Base-by-base conservation (phyloP, 1,140 invertebrate genomes). In the Sesamia nonagrioides region DNA sequence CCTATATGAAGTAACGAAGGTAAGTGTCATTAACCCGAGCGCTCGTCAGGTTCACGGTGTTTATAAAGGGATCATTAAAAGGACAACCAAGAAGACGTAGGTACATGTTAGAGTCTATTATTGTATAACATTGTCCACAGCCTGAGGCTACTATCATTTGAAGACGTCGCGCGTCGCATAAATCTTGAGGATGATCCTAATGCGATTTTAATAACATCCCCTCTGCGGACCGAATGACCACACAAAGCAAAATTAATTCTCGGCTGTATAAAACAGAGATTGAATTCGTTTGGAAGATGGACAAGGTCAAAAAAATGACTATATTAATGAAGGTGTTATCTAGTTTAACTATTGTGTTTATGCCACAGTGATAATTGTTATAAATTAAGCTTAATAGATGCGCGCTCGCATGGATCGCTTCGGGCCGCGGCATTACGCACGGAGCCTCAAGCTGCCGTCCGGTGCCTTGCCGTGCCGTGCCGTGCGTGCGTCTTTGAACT, bases 291-390 rank as follows among this genome's bases (percentile, higher is more conserved):
- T 63, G 54, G 42, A 48, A 78, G 78, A 63, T 45, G 54, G 7
- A 6, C 18, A 54, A 60, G 69, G 48, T 45, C 66, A 61, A 72
- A 77, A 68, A 48, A 68, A 68, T 68, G 21, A 82, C 75, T 82
- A 83, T 86, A 82, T 85, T 88, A 88, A 90, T 90, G 81, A 86
- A 88, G 86, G 85, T 88, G 87, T 89, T 88, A 69, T 77, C 72
- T 74, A 86, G 86, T 84, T 86, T 82, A 88, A 88, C 75, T 79
- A 84, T 85, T 85, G 80, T 86, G 85, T 83, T 84, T 84, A 78
- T 63, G 75, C 76, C 58, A 63, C 60, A 63, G 79, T 82, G 84
- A 84, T 88, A 86, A 90, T 89, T 86, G 84, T 89, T 88, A 88
- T 79, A 86, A 89, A 90, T 90, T 78, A 83, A 81, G 83, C 77